Conservation (phyloP, 53 echinoderm and acorn worm species). For the Henricia sp. region DNA sequence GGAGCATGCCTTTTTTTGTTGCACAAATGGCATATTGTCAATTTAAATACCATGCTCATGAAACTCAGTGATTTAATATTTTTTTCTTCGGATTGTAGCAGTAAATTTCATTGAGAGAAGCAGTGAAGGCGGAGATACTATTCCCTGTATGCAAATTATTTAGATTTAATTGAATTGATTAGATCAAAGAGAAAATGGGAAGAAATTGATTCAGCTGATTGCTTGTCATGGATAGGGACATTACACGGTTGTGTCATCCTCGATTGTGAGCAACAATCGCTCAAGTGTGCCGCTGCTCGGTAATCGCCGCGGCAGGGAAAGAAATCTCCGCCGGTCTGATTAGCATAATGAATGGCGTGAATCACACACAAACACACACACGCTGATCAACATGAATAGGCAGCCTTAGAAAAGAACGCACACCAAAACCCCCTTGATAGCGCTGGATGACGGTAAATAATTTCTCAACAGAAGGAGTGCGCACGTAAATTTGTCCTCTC, state of each 20-base stretch:
- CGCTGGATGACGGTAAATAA: constrained; percentile 18
- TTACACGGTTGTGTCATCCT: constrained; percentile 42
- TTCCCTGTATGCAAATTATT: too few relatives aligned
- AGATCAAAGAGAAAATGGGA: not conserved
- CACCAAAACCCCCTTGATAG: not conserved
- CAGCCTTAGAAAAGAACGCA: not conserved
- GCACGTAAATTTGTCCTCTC: constrained; percentile 23
- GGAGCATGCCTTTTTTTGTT: not conserved
- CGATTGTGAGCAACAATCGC: constrained; percentile 25
- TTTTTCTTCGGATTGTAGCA: too few relatives aligned
- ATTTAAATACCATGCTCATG: not conserved
- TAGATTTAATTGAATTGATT: not conserved
- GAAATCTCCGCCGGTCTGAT: not conserved
- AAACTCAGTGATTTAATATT: not conserved
- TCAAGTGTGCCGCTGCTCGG: constrained; percentile 9
- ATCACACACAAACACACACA: constrained; percentile 12
- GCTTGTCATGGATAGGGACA: constrained; percentile 24
- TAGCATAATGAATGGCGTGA: constrained; percentile 61
- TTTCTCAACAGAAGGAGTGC: not conserved
- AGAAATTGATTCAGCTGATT: not conserved
- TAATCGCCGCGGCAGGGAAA: constrained; percentile 1
- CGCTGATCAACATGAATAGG: not conserved
- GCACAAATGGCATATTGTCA: not conserved
- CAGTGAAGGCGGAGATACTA: too few relatives aligned
- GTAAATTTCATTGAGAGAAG: too few relatives aligned